These are phyloP conservation scores for Chrysolina americana DNA, from an alignment of 2,888 invertebrate species.

Conservation along the genomic window DNA sequence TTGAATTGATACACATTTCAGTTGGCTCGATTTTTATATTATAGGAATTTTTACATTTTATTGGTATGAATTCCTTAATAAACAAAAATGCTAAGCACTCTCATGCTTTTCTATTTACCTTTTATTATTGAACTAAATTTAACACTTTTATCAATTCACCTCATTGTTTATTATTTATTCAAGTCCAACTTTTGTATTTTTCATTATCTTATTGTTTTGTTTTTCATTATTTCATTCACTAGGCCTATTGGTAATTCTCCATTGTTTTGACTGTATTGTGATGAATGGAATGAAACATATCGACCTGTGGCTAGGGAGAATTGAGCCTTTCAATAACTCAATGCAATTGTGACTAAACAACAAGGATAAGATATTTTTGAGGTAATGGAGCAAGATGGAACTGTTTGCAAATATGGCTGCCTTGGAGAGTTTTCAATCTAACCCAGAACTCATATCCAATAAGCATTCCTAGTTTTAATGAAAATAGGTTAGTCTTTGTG, in stretches of 20 bases:
- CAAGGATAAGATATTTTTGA: background rate
- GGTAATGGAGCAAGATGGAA: background rate
- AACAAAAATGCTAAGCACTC: background rate
- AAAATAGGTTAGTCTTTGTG: slow-evolving; percentile 7
- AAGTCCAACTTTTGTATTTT: background rate
- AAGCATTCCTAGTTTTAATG: slow-evolving; percentile 18
- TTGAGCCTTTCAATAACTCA: background rate
- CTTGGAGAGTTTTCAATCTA: background rate
- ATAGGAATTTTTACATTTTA: background rate
- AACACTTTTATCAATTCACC: background rate
- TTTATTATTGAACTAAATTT: background rate
- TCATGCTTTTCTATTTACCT: background rate
- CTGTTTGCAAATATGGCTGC: background rate
- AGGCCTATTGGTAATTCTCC: background rate
- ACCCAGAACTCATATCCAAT: background rate
- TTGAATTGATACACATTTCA: background rate
- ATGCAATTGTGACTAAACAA: background rate
- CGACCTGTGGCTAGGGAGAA: background rate
- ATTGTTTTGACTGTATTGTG: slow-evolving; percentile 1
- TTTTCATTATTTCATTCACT: slow-evolving; percentile 5
- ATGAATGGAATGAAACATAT: slow-evolving; percentile 21
- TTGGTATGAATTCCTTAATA: background rate
- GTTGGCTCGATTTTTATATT: background rate
- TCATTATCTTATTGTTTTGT: background rate
- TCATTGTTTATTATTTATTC: background rate